These are phyloP conservation scores for Spodoptera exigua DNA, from an alignment of 2,888 invertebrate genomes.

Conservation along the genomic window DNA sequence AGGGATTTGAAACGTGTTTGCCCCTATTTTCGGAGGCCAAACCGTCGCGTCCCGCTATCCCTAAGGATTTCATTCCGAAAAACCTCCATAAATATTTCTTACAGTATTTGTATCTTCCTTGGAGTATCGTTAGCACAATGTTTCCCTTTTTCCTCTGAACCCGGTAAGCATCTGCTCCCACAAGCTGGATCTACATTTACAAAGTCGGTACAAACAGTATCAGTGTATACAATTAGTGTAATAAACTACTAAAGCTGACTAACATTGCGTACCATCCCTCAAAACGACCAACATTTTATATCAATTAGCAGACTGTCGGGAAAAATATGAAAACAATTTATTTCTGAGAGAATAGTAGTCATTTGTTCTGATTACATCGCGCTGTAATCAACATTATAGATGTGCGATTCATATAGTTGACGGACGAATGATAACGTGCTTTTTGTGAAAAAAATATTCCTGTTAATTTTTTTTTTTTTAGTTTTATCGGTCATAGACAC, in stretches of 20 bases:
- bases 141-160: conserved; percentile 76
- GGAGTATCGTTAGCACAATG: conserved; percentile 87
- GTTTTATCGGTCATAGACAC: too few relatives aligned
- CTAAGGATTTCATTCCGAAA: conserved; percentile 85
- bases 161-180: conserved; percentile 77
- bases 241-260: conserved; percentile 38
- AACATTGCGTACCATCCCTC: conserved; percentile 26
- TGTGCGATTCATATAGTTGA: conserved; percentile 13
- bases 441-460: neutral
- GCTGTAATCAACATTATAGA: conserved; percentile 29
- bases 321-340: conserved; percentile 53
- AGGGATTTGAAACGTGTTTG: conserved; percentile 86
- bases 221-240: conserved; percentile 7
- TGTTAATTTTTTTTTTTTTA: neutral
- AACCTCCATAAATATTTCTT: conserved; percentile 89
- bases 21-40: conserved; percentile 81
- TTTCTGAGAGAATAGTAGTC: conserved; percentile 40
- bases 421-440: conserved; percentile 3
- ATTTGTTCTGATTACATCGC: conserved; percentile 52
- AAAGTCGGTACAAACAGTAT: neutral
- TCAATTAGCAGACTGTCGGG: conserved; percentile 57
- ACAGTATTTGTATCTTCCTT: conserved; percentile 88
- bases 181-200: conserved; percentile 44
- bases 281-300: conserved; percentile 58
- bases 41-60: conserved; percentile 78